A percentile compares a stretch with the other conserved stretches of the same genome.
These are phyloP conservation scores for Ochropacha duplaris DNA, from an alignment of 2,888 invertebrate genomes.

Conservation along the genomic window DNA sequence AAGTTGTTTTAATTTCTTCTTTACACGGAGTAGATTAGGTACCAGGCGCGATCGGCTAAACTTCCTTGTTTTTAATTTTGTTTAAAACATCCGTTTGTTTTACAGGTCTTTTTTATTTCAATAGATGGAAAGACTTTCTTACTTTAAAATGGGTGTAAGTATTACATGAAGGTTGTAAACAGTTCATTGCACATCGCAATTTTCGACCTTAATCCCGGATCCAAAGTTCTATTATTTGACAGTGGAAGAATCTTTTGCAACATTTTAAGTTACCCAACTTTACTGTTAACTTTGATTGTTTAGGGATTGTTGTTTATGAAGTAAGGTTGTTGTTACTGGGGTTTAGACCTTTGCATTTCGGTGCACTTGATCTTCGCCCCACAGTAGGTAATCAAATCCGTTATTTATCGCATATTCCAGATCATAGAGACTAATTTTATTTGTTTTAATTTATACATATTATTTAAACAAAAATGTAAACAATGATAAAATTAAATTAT, in stretches of 20 bases:
- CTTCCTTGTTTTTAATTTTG: constrained; percentile 82
- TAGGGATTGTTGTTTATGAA: neutral
- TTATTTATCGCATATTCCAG: no score
- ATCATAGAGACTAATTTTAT: no score
- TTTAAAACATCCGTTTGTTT: constrained; percentile 79
- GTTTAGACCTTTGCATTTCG: neutral
- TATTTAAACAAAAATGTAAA: no score
- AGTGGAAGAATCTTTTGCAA: constrained; percentile 53
- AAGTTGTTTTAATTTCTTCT: constrained; percentile 82
- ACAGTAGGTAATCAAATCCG: no score
- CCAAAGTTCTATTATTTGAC: constrained; percentile 56
- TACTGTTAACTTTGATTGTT: neutral
- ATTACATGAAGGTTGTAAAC: constrained; percentile 47
- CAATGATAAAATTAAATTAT: constrained; percentile 47
- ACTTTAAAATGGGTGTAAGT: constrained; percentile 74
- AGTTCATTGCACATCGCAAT: constrained; percentile 26
- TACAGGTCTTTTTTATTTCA: constrained; percentile 74
- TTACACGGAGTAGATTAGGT: constrained; percentile 77
- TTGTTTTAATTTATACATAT: no score
- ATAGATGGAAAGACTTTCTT: constrained; percentile 76
- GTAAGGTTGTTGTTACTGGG: neutral
- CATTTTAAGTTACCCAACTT: constrained; percentile 53
- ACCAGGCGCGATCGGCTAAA: constrained; percentile 76
- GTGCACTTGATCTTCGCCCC: no score
- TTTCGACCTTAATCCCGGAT: constrained; percentile 54